Evolutionary conservation across 2,113 vertebrate genomes (phyloP).

Genomic region (Microcebus griseorufus): DNA sequence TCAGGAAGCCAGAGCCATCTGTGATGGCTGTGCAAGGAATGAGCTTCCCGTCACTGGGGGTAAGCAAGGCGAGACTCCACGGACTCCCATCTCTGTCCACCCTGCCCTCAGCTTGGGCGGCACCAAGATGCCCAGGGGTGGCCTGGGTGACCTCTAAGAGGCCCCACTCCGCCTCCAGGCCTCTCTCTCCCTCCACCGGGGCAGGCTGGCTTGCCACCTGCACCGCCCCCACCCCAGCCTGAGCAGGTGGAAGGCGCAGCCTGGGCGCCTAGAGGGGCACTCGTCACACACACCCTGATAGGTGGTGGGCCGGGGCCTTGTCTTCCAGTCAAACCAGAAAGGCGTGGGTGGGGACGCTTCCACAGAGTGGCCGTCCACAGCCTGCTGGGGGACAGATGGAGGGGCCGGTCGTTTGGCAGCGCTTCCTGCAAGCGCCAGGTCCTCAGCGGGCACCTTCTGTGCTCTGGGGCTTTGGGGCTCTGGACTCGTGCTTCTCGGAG

Average conservation of each 20-base stretch:
- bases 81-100: background rate
- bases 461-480: background rate
- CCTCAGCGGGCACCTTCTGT: background rate
- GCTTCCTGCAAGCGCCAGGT: background rate
- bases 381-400: conserved; percentile 78
- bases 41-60: conserved; percentile 6
- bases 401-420: conserved; percentile 24
- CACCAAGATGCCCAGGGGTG: background rate
- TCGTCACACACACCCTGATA: background rate
- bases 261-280: background rate
- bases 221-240: background rate
- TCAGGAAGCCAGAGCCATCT: background rate
- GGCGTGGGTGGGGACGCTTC: conserved; percentile 71
- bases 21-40: background rate
- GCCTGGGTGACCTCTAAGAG: background rate
- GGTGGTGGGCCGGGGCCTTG: background rate
- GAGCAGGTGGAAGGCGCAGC: background rate
- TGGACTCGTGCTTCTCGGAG: background rate
- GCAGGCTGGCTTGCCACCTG: background rate
- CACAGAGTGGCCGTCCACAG: conserved; percentile 39
- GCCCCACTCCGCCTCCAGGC: background rate
- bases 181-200: background rate
- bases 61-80: background rate
- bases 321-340: conserved; percentile 75
- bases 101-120: background rate